phyloP scores from a whole-genome alignment of 2,888 invertebrate genomes.

The Tanaodytes sp. region DNA sequence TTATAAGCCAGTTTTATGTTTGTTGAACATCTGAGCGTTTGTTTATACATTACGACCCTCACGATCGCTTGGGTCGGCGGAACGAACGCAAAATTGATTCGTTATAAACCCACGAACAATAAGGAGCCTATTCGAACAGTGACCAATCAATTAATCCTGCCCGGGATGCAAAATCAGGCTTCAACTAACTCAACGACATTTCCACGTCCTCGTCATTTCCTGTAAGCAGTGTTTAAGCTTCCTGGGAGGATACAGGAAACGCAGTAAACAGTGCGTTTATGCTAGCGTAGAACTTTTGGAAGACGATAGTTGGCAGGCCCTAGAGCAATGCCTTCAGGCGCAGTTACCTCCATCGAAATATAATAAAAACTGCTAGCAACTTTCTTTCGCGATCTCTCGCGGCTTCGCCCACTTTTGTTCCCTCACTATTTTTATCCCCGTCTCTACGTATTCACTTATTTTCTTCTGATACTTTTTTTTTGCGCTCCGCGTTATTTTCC shows the following conservation, averaged over 20 bases:
- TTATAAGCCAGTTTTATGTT: too few species aligned
- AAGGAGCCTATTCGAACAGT: constrained; percentile 7
- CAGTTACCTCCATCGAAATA: constrained; percentile 19
- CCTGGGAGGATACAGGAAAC: constrained; percentile 51
- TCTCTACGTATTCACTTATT: too few species aligned
- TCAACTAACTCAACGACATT: too few species aligned
- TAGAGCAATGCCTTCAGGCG: constrained; percentile 16
- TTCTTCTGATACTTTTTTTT: too few species aligned
- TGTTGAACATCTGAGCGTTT: too few species aligned
- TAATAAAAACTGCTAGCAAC: constrained; percentile 36
- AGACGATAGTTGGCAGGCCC: constrained; percentile 26
- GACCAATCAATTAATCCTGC: constrained; percentile 46
- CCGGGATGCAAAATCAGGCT: too few species aligned
- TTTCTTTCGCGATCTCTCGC: constrained; percentile 4
- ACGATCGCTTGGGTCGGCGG: too few species aligned
- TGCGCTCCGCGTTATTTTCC: constrained; percentile 16
- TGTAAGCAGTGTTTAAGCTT: constrained; percentile 55
- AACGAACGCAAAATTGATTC: too few species aligned
- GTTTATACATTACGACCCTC: too few species aligned
- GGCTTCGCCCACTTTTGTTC: constrained; percentile 12
- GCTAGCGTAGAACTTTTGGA: constrained; percentile 40
- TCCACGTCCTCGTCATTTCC: constrained; percentile 43
- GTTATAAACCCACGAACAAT: too few species aligned
- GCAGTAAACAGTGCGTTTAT: constrained; percentile 55
- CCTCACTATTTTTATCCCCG: not conserved